phyloP scores from a whole-genome alignment of 2,888 invertebrate genomes.

The Acrocyrtus sp. region DNA sequence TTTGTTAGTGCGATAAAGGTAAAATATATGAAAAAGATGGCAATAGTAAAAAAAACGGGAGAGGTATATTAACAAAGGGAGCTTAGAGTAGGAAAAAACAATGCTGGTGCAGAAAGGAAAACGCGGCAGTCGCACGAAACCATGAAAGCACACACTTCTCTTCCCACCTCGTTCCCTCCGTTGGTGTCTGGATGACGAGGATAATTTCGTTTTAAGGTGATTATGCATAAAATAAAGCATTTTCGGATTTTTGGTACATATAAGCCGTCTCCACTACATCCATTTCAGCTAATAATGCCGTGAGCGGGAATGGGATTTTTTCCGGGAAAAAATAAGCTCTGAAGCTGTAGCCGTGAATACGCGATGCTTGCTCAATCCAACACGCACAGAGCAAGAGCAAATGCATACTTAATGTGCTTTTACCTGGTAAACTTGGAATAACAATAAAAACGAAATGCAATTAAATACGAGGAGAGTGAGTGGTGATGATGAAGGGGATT shows the following conservation, averaged over 20 bases:
- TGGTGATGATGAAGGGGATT: not conserved
- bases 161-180: not conserved
- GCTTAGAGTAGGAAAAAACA: not conserved
- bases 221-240: constrained; percentile 31
- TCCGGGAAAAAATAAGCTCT: not conserved
- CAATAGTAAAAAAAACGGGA: too few species aligned
- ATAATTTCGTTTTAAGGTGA: constrained; percentile 9
- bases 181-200: constrained; percentile 1
- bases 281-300: too few species aligned
- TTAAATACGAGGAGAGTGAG: not conserved
- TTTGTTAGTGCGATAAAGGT: too few species aligned
- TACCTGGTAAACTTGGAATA: too few species aligned
- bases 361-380: too few species aligned
- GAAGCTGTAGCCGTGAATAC: not conserved
- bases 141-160: constrained; percentile 10
- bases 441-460: not conserved
- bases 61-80: too few species aligned
- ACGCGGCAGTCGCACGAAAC: constrained; percentile 42
- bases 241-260: constrained; percentile 21
- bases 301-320: too few species aligned
- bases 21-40: too few species aligned
- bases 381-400: not conserved
- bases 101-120: not conserved
- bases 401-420: not conserved
- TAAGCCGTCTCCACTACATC: not conserved